Percentiles rank a stretch among this genome's conserved stretches.
phyloP scores from a whole-genome alignment of 2,113 vertebrate genomes.

The Odocoileus virginianus region DNA sequence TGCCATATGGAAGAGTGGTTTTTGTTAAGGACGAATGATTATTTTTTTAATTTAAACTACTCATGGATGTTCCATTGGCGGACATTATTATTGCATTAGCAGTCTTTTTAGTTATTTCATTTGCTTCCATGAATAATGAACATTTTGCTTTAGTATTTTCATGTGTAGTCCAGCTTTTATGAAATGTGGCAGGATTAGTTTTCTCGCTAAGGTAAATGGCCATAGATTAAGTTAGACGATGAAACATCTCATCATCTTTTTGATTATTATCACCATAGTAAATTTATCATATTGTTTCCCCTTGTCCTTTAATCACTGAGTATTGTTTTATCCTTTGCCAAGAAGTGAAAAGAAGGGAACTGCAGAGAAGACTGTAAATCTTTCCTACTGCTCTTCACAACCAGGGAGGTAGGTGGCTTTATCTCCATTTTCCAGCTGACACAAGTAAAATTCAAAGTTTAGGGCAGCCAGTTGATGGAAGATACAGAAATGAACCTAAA shows the following conservation, averaged over 20 bases:
- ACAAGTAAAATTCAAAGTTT: neutral
- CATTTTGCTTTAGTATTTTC: neutral
- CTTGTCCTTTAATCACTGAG: neutral
- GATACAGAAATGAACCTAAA: neutral
- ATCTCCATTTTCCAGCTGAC: neutral
- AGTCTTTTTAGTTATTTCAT: neutral
- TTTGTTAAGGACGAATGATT: neutral
- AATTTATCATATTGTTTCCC: neutral
- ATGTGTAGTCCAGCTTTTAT: neutral
- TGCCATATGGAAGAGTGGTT: neutral
- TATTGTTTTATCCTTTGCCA: neutral
- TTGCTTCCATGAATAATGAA: neutral
- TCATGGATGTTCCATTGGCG: neutral
- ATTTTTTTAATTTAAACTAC: neutral
- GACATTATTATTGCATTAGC: neutral
- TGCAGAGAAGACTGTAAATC: neutral
- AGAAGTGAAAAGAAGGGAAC: neutral
- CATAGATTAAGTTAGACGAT: neutral
- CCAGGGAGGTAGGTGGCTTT: neutral
- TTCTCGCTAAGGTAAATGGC: neutral
- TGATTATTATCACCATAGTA: neutral
- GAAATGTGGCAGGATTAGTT: neutral
- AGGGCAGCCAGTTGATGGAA: neutral
- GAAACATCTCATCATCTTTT: neutral
- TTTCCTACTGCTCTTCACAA: neutral